These are phyloP conservation scores for Lasioglossum zephyrum DNA, from an alignment of 2,888 invertebrate species.

Conservation along the genomic window DNA sequence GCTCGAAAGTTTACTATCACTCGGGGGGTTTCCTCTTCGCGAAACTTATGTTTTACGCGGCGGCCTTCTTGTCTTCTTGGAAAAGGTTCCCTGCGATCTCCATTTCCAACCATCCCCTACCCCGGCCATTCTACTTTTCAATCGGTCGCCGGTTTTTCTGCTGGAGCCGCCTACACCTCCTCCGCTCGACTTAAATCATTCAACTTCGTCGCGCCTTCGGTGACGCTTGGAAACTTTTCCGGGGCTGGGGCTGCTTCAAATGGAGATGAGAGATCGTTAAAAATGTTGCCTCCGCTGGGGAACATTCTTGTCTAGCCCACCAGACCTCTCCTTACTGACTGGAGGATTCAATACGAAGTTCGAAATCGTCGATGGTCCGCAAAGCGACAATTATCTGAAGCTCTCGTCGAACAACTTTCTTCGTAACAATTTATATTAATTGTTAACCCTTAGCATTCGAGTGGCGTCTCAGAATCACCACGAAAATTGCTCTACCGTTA, in stretches of 20 bases:
- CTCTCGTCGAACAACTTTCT: neutral
- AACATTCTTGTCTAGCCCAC: neutral
- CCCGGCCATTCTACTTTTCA: constrained; percentile 51
- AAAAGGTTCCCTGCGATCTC: constrained; percentile 56
- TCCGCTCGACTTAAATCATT: constrained; percentile 50
- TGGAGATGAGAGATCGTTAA: neutral
- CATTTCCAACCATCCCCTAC: constrained; percentile 25
- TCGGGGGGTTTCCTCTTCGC: constrained; percentile 52
- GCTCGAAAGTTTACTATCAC: constrained; percentile 65
- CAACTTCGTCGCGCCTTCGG: constrained; percentile 45
- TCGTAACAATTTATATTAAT: no score
- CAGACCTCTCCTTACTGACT: neutral
- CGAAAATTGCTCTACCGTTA: no score
- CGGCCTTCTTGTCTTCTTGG: constrained; percentile 56
- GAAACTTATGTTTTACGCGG: constrained; percentile 69
- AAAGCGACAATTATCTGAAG: neutral
- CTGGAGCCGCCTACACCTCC: neutral
- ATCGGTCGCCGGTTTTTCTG: constrained; percentile 34
- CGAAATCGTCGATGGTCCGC: neutral
- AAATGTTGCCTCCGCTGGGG: neutral
- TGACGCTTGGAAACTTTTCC: constrained; percentile 34
- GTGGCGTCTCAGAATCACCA: no score
- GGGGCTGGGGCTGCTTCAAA: neutral
- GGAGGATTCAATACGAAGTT: neutral
- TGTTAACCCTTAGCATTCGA: no score